Percentiles rank a stretch among this genome's conserved stretches.
Conservation (phyloP, 2,888 invertebrate species). For the Drosophila mercatorum region DNA sequence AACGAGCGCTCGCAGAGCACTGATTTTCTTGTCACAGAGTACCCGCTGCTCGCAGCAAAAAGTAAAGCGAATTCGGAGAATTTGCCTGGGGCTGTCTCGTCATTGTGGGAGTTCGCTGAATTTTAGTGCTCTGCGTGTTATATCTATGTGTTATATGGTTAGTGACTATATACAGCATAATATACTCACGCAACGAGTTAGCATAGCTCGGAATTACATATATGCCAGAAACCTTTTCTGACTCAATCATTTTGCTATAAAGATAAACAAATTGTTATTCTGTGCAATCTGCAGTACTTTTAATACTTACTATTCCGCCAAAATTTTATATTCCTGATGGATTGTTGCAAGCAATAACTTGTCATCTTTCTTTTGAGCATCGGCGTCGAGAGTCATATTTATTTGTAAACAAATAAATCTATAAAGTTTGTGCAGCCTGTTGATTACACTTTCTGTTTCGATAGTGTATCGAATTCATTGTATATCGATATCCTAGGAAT, state of each 20-base stretch:
- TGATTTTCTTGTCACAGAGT: too few species aligned
- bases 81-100: too few species aligned
- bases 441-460: constrained; percentile 8
- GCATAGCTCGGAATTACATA: constrained; percentile 96
- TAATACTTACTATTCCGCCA: constrained; percentile 95
- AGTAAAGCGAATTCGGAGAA: too few species aligned
- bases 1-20: too few species aligned
- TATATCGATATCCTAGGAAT: constrained; percentile 15
- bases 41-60: too few species aligned
- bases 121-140: too few species aligned
- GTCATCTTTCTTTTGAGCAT: constrained; percentile 83
- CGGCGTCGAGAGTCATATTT: constrained; percentile 81
- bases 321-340: constrained; percentile 94
- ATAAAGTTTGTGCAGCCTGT: background rate
- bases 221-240: constrained; percentile 93
- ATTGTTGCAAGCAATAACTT: constrained; percentile 90
- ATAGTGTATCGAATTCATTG: constrained; percentile 4
- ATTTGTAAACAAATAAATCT: constrained; percentile 1
- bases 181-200: constrained; percentile 90
- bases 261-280: constrained; percentile 4
- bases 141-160: too few species aligned
- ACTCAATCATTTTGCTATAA: constrained; percentile 91
- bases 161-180: too few species aligned
- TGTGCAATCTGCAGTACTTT: constrained; percentile 1
- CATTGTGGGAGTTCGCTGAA: too few species aligned